Conservation (phyloP, 2,797 vertebrate genomes). For the Peromyscus eremicus region DNA sequence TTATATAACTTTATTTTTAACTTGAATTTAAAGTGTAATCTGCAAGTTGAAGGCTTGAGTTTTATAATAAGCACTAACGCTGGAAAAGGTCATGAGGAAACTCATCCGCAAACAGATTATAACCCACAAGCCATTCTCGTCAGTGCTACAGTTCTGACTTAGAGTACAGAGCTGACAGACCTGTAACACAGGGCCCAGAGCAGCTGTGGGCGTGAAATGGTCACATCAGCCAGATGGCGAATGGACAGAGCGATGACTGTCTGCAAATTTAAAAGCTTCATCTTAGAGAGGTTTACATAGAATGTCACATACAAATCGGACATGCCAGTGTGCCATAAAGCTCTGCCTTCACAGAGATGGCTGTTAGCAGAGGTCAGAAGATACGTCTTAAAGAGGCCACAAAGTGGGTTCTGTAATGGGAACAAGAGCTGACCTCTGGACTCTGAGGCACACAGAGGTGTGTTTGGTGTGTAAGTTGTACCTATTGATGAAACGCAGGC, state of each 20-base stretch:
- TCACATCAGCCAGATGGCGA: not conserved
- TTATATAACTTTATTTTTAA: not conserved
- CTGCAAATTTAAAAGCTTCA: not conserved
- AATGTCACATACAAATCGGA: not conserved
- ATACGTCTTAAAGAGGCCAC: not conserved
- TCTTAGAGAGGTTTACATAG: not conserved
- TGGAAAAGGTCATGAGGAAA: not conserved
- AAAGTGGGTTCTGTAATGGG: not conserved
- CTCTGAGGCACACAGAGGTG: not conserved
- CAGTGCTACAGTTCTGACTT: not conserved
- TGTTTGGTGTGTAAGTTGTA: rapidly evolving
- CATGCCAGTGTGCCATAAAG: not conserved
- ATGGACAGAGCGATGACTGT: not conserved
- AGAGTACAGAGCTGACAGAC: not conserved
- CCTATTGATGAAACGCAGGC: conserved; percentile 60
- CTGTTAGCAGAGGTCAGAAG: conserved; percentile 24
- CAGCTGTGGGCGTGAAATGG: not conserved
- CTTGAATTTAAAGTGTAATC: not conserved
- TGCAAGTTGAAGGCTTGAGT: not conserved
- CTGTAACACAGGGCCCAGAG: too few species aligned
- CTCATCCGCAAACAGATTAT: not conserved
- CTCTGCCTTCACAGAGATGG: conserved; percentile 3
- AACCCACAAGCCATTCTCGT: not conserved
- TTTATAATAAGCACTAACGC: not conserved
- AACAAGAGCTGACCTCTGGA: not conserved